Base-by-base conservation (phyloP, 2,888 invertebrate species). In the Adelphocoris suturalis region DNA sequence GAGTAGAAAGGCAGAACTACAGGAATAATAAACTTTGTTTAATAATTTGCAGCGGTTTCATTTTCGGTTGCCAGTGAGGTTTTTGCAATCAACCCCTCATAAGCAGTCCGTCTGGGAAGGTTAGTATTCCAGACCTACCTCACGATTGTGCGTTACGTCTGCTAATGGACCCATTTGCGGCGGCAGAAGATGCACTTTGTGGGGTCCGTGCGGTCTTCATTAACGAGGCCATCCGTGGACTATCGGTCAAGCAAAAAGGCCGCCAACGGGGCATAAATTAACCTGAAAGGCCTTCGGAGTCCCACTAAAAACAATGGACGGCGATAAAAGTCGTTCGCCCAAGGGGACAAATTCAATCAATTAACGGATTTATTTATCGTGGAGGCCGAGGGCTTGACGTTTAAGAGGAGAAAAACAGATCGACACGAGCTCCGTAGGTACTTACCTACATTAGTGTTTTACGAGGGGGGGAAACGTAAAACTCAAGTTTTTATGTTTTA, bases 271-370 rank as follows among this genome's bases (percentile, higher is more conserved):
- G 2, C 68, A 23, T 68, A 68, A 68, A 68, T 68, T 23, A 23
- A 23, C 23, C 68, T 4, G 23, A 23, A 11, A 23, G 13, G 68
- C 23, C 23, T 23, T 16, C 52, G 37, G 52, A 52, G 52, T 16
- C 3, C 52, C 7, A 57, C 57, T 68, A 68, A 68, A 68, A 68
- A 68, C 68, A 68, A 68, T 23, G 68, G 68, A 13, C 5, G 68
- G 68, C 68, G 68, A 68, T 68, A 68, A 68, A 68, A 19, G 68
- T 68, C 68, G 23, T 68, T 68, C 23, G 68, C 68, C 37, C 68
- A 68, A 68, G 12, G 68, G 68, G 68, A 68, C 68, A 68, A 68
- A 68, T 68, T 68, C 68, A 68, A 68, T 68, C 68, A 68, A 68
- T 68, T 68, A 68, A 68, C 23, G 23, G 68, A 68, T 68, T 68